Evolutionary conservation across 1,140 invertebrate genomes (phyloP).

Genomic region (Theocolax elegans): DNA sequence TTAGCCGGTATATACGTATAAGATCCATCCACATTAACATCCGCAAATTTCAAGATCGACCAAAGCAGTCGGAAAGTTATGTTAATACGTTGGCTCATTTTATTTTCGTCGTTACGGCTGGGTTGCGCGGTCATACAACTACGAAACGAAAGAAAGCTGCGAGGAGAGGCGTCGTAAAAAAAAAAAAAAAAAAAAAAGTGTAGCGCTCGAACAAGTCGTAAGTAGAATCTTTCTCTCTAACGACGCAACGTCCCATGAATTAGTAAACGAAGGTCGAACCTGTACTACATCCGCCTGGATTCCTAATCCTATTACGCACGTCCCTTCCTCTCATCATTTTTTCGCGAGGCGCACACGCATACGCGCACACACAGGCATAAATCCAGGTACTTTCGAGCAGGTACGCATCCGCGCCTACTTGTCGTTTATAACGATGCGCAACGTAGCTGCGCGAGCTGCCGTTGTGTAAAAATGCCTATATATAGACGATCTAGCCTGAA

Average conservation of each 20-base stretch:
- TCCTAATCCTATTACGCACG: conserved; percentile 33
- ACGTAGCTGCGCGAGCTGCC: too few species aligned
- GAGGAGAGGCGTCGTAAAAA: too few species aligned
- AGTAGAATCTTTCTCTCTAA: conserved; percentile 1
- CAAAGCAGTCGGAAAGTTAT: background rate
- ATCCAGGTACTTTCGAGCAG: background rate
- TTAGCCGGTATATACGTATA: too few species aligned
- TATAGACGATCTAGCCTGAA: background rate
- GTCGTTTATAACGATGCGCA: too few species aligned
- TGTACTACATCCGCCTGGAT: conserved; percentile 32
- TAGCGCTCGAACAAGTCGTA: too few species aligned
- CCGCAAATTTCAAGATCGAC: too few species aligned
- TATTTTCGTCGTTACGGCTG: background rate
- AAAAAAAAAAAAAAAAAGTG: too few species aligned
- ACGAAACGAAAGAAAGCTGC: background rate
- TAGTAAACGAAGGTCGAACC: conserved; percentile 25
- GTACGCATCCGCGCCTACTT: too few species aligned
- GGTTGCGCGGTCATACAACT: background rate
- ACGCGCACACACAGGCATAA: background rate
- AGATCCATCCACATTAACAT: too few species aligned
- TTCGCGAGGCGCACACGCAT: background rate
- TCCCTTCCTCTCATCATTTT: conserved; percentile 3
- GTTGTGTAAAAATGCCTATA: too few species aligned
- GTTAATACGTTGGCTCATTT: background rate
- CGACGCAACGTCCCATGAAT: conserved; percentile 31